A percentile compares a stretch with the other conserved stretches of the same genome.
Evolutionary conservation across 2,888 invertebrate species (phyloP).

Genomic region (Tupiocoris notatus): DNA sequence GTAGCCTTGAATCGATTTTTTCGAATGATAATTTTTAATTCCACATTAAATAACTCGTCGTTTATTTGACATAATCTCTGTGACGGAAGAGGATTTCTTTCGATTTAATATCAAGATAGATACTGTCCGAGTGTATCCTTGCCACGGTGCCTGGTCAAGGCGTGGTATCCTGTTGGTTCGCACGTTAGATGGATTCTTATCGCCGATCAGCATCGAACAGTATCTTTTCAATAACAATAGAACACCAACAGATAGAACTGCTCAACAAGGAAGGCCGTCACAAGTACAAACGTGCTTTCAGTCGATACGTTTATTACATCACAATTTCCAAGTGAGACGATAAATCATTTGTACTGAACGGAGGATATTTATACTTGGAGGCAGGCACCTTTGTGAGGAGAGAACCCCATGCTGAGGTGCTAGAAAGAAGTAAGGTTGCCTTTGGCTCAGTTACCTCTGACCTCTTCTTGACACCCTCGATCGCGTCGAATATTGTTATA

Average conservation of each 20-base stretch:
- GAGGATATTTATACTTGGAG: not conserved
- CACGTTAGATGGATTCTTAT: not conserved
- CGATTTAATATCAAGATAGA: not conserved
- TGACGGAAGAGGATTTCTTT: not conserved
- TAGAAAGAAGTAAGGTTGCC: not conserved
- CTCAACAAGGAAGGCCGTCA: not conserved
- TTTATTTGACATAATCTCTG: no score
- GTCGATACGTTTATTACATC: slow-evolving; percentile 20
- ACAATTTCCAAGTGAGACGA: slow-evolving; percentile 19
- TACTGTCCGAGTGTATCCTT: not conserved
- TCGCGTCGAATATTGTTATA: not conserved
- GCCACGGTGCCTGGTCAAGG: not conserved
- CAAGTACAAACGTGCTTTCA: not conserved
- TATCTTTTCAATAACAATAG: not conserved
- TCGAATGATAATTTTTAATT: no score
- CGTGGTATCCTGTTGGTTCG: not conserved
- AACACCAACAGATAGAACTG: not conserved
- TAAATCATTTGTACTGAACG: slow-evolving; percentile 11
- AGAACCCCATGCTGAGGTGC: not conserved
- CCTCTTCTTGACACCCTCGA: not conserved
- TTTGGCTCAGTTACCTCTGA: not conserved
- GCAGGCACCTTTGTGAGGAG: not conserved
- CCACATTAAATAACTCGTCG: no score
- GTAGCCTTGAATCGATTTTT: no score
- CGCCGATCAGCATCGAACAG: not conserved